These are phyloP conservation scores for Solenopsis fugax DNA, from an alignment of 1,140 invertebrate species.

Conservation along the genomic window DNA sequence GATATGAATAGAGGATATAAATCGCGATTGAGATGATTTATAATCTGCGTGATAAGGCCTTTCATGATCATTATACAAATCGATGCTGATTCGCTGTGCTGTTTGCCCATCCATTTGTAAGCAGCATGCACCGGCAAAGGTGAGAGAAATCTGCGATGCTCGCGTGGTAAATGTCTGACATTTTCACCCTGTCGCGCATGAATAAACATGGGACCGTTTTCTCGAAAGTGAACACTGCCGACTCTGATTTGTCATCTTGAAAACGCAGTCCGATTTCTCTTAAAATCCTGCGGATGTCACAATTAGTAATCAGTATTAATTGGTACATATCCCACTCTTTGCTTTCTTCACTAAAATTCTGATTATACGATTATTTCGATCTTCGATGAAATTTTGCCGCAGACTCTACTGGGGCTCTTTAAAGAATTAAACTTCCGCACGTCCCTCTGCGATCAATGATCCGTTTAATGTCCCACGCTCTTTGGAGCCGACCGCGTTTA, in stretches of 20 bases:
- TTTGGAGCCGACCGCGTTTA: neutral
- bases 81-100: slow-evolving; percentile 20
- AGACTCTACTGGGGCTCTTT: neutral
- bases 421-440: neutral
- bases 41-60: slow-evolving; percentile 30
- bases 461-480: slow-evolving; percentile 26
- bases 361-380: neutral
- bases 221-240: slow-evolving; percentile 34
- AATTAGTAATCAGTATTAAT: neutral
- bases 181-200: slow-evolving; percentile 68
- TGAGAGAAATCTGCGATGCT: slow-evolving; percentile 68
- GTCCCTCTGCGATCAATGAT: neutral
- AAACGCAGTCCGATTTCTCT: neutral
- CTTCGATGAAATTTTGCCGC: neutral
- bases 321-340: neutral
- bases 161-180: slow-evolving; percentile 74
- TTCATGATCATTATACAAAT: slow-evolving; percentile 26
- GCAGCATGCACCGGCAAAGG: slow-evolving; percentile 56
- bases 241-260: slow-evolving; percentile 16
- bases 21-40: slow-evolving; percentile 32
- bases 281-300: neutral
- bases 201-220: slow-evolving; percentile 43
- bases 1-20: neutral
- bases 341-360: neutral
- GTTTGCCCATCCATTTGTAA: slow-evolving; percentile 37